These are phyloP conservation scores for Zoanthus gigantus DNA, from an alignment of 92 coral and sea anemone species.

Conservation along the genomic window DNA sequence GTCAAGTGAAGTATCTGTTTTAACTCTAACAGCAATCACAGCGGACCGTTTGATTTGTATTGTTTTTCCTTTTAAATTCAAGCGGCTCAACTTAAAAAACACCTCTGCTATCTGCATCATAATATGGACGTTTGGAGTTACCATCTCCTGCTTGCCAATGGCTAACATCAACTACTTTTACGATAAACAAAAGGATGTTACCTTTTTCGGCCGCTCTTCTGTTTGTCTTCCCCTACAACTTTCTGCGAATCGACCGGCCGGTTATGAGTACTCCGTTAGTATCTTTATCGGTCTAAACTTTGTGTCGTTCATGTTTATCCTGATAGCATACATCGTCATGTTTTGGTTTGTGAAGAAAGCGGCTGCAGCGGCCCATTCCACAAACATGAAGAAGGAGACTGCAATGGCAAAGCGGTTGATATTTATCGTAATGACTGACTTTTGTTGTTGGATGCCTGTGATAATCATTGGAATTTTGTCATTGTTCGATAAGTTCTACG, in stretches of 20 bases:
- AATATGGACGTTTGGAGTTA: conserved; percentile 49
- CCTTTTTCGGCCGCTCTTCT: conserved; percentile 66
- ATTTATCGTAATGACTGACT: conserved; percentile 69
- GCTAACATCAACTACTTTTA: conserved; percentile 41
- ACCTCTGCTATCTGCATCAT: conserved; percentile 1
- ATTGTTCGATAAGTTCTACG: conserved; percentile 52
- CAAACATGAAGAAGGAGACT: conserved; percentile 56
- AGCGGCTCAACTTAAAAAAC: conserved; percentile 36
- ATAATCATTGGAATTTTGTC: conserved; percentile 59
- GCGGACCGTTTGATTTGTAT: conserved; percentile 61
- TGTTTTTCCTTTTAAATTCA: conserved; percentile 43
- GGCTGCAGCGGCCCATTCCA: conserved; percentile 46
- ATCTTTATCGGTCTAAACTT: conserved; percentile 69
- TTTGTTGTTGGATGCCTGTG: conserved; percentile 78
- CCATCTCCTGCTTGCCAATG: conserved; percentile 47
- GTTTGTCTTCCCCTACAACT: conserved; percentile 73
- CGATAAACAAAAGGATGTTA: conserved; percentile 24
- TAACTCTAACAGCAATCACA: conserved; percentile 62
- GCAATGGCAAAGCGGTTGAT: conserved; percentile 67
- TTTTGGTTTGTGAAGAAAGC: conserved; percentile 56
- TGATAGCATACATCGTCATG: conserved; percentile 58
- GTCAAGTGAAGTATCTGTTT: conserved; percentile 65
- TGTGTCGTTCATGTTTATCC: conserved; percentile 54
- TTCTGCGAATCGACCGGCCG: conserved; percentile 50
- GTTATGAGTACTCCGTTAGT: conserved; percentile 62